Base-by-base conservation (phyloP, 2,888 invertebrate species). In the Tetranychus truncatus region DNA sequence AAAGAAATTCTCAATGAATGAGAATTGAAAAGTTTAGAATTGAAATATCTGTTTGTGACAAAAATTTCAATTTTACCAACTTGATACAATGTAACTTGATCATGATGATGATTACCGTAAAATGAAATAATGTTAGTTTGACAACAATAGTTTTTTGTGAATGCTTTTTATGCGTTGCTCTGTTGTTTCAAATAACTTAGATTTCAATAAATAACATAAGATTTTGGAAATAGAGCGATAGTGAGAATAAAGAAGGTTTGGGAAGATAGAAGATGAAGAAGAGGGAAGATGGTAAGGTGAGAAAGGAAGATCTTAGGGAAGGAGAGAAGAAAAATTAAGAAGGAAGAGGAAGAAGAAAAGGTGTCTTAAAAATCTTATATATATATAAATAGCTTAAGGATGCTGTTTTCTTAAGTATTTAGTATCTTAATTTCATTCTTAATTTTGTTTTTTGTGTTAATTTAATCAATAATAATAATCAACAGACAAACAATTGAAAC, bases 191-290 rank as follows among this genome's bases (percentile, higher is more conserved):
- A 69, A 69, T 69, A 69, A 69, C 69, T 69, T 69, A 69, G 34
- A 69, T 69, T 69, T 69, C 55, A 69, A 69, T 69, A 69, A 69
- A 69, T 69, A 69, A 69, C 69, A 69, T 69, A 69, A 69, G 69
- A 69, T 69, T 69, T 69, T 69, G 21, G 69, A 55, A 55, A 55
- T 55, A 55, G 55, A 55, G 55, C 15, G 55, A 55, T 55, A 55
- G 55, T 15, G 55, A 55, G 55, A 15, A 55, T 15, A 55, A 55
- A 15, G 55, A 15, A 55, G 9, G 55, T 34, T 55, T 7, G 55
- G 55, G 55, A 15, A 55, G 55, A 55, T 9, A 55, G 55, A 55
- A 55, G 55, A 55, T 55, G 15, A 55, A 15, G 7, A 55, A 55
- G 55, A 55, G 55, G 46, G 6, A 55, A 55, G 9, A 55, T 9